These are phyloP conservation scores for Icerya purchasi DNA, from an alignment of 2,888 invertebrate genomes.

Conservation along the genomic window DNA sequence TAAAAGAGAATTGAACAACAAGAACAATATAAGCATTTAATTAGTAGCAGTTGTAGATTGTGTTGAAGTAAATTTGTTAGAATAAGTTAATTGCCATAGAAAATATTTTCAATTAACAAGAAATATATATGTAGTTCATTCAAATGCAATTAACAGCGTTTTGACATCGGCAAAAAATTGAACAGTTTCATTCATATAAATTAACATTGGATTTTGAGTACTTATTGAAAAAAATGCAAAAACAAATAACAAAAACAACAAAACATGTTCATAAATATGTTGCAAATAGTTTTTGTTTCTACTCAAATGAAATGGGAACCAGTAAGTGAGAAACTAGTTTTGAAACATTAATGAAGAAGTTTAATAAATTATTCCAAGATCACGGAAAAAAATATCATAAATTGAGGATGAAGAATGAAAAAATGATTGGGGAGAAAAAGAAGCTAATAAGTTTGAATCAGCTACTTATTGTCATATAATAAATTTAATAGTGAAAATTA, in stretches of 20 bases:
- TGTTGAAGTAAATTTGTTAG: no score
- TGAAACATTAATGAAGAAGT: conserved; percentile 3
- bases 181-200: conserved; percentile 7
- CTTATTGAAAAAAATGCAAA: conserved; percentile 3
- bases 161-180: background rate
- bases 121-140: background rate
- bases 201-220: conserved; percentile 4
- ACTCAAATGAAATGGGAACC: conserved; percentile 2
- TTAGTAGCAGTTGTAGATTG: no score
- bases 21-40: no score
- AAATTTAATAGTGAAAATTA: conserved; percentile 8
- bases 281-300: no score
- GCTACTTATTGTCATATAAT: conserved; percentile 2
- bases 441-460: conserved; percentile 3
- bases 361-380: conserved; percentile 3
- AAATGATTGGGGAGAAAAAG: conserved; percentile 4
- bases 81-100: no score
- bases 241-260: conserved; percentile 9
- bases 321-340: background rate
- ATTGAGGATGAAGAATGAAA: conserved; percentile 1
- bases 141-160: background rate
- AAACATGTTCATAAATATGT: conserved; percentile 9
- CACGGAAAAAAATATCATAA: conserved; percentile 2
- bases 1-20: no score
- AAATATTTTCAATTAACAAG: no score